Base-by-base conservation (phyloP, 2,113 vertebrate species). In the Turnix velox region DNA sequence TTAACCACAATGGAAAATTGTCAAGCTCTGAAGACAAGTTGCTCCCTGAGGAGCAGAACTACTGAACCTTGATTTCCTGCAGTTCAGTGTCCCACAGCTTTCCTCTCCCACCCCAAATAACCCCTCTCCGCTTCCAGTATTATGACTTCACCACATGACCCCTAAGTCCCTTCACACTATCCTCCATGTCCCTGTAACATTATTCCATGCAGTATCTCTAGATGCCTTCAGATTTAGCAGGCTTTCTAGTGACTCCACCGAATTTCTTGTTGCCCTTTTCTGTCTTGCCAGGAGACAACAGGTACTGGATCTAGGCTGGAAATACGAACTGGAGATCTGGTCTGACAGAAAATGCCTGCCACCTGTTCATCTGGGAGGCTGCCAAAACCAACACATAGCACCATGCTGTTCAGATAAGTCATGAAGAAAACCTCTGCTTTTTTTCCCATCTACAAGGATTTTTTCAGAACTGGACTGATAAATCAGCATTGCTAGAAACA, bases 11-110 rank as follows among this genome's bases (percentile, higher is more conserved):
- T 63, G 78, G 89, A 92, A 63, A 85, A 85, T 58, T 85, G 84
- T 89, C 73, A 91, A 55, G 78, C 59, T 89, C 74, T 73, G 67
- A 94, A 94, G 94, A 96, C 62, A 90, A 91, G 90, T 85, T 76
- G 48, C 27, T 94, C 94, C 72, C 93, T 46, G 46, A 90, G 79
- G 88, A 94, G 46, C 20, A 86, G 68, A 80, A 84, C 90, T 90
- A 91, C 82, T 85, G 84, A 95, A 85, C 93, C 84, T 87, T 91
- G 75, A 95, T 94, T 93, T 95, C 84, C 90, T 87, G 84, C 45
- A 85, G 54, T 76, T 79, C 71, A 73, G 6, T 73, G 63, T 91
- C 62, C 87, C 35, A 90, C 58, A 83, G 54, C 14, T 89, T 92
- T 92, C 40, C 16, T 73, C 59, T 84, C 83, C 89, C 46, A 94